Conservation (phyloP, 1,140 invertebrate genomes). For the Agraylea sexmaculata region DNA sequence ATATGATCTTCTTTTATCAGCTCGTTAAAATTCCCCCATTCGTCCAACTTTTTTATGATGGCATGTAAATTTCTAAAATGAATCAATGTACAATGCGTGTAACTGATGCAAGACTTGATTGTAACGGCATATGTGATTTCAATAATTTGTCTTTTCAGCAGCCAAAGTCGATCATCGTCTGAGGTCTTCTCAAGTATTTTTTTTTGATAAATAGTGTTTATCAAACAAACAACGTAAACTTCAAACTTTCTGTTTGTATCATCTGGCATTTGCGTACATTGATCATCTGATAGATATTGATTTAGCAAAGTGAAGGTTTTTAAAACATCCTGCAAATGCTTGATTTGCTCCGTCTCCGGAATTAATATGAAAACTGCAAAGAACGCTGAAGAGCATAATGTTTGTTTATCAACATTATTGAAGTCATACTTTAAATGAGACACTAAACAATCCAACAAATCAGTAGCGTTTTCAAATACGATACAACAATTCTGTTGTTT, state of each 20-base stretch:
- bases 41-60: constrained; percentile 28
- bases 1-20: constrained; percentile 24
- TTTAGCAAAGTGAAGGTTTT: no score
- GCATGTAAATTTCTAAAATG: constrained; percentile 32
- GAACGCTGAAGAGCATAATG: constrained; percentile 8
- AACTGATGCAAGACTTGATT: constrained; percentile 29
- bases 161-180: constrained; percentile 24
- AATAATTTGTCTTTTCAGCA: constrained; percentile 22
- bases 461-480: no score
- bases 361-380: constrained; percentile 10
- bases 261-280: no score
- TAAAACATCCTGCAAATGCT: no score
- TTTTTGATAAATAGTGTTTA: no score
- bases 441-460: constrained; percentile 9
- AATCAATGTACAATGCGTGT: constrained; percentile 31
- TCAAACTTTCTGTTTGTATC: no score
- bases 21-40: constrained; percentile 24
- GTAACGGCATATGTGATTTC: constrained; percentile 24
- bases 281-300: no score
- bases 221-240: no score
- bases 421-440: constrained; percentile 4
- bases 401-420: constrained; percentile 7
- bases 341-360: no score
- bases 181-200: no score
- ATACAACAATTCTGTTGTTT: not conserved